A percentile compares a stretch with the other conserved stretches of the same genome.
Evolutionary conservation across 2,888 invertebrate genomes (phyloP).

Genomic region (Rhagonycha lutea): DNA sequence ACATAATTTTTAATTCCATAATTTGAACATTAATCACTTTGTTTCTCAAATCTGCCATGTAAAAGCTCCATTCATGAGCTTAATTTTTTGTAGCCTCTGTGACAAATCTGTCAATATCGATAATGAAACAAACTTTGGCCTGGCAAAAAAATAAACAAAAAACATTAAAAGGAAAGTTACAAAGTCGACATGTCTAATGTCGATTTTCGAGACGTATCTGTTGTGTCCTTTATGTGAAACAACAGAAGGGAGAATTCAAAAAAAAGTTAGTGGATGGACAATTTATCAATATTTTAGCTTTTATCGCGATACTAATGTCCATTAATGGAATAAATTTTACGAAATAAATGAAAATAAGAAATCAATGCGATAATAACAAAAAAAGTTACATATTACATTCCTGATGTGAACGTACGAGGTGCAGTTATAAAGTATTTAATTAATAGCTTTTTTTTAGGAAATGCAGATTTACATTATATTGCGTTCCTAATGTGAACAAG

Average conservation of each 20-base stretch:
- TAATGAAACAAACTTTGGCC: neutral
- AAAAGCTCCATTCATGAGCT: neutral
- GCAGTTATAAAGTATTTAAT: too few relatives aligned
- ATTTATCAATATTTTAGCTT: neutral
- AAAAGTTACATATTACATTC: too few relatives aligned
- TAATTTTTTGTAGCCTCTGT: neutral
- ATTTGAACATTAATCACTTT: neutral
- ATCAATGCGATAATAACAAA: too few relatives aligned
- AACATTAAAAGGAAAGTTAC: constrained; percentile 18
- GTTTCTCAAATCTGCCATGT: neutral
- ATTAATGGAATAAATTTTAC: neutral
- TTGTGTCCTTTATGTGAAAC: constrained; percentile 9
- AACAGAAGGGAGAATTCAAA: constrained; percentile 16
- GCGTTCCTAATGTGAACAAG: too few relatives aligned
- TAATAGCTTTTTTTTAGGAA: too few relatives aligned
- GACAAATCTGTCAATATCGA: neutral
- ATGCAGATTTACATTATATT: too few relatives aligned
- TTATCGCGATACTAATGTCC: neutral
- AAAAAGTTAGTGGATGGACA: neutral
- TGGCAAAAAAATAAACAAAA: neutral
- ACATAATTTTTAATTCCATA: neutral
- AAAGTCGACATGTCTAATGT: constrained; percentile 17
- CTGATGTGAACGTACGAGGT: too few relatives aligned
- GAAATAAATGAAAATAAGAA: too few relatives aligned
- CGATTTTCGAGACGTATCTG: constrained; percentile 17